A percentile compares a stretch with the other conserved stretches of the same genome.
Conservation (phyloP, 2,888 invertebrate genomes). For the Microplitis manilae region DNA sequence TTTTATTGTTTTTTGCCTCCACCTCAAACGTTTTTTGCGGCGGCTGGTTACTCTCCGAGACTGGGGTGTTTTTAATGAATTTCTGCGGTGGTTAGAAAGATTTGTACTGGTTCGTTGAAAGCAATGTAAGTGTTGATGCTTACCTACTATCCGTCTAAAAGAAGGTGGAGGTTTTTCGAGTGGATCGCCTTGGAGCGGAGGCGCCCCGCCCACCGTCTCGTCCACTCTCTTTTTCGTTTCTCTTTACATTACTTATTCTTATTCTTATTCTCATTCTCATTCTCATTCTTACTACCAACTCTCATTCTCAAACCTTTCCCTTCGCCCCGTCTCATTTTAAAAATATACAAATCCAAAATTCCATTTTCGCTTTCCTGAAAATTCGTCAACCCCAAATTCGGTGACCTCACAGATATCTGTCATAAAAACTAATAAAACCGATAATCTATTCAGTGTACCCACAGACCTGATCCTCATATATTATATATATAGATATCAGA, state of each 20-base stretch:
- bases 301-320: too few relatives aligned
- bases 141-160: conserved; percentile 46
- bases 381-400: too few relatives aligned
- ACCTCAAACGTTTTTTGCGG: not conserved
- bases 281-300: too few relatives aligned
- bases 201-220: conserved; percentile 71
- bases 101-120: conserved; percentile 59
- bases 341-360: too few relatives aligned
- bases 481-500: too few relatives aligned
- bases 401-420: too few relatives aligned
- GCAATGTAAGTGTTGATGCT: conserved; percentile 64
- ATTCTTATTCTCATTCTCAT: conserved; percentile 5
- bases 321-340: too few relatives aligned
- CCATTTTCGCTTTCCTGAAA: too few relatives aligned
- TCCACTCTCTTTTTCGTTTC: conserved; percentile 52
- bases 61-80: not conserved
- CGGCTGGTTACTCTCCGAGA: not conserved
- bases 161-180: conserved; percentile 66
- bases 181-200: conserved; percentile 72
- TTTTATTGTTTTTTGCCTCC: not conserved
- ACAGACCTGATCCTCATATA: too few relatives aligned
- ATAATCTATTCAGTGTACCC: too few relatives aligned
- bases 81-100: conserved; percentile 12
- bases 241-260: conserved; percentile 38
- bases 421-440: too few relatives aligned